Conservation (phyloP, 2,113 vertebrate species). For the Hypomesus transpacificus region DNA sequence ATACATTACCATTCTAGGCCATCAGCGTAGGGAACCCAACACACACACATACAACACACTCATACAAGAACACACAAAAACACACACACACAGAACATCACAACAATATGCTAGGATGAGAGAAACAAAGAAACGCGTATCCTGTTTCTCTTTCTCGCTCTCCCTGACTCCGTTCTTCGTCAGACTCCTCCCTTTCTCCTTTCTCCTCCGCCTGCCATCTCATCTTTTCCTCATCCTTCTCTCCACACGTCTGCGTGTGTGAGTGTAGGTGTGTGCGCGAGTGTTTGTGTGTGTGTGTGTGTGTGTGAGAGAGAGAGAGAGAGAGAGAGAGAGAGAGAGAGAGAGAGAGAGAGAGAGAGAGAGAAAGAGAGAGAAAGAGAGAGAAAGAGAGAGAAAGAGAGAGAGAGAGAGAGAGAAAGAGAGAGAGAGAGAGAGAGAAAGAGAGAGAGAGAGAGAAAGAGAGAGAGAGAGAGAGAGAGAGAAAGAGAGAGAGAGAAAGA, state of each 20-base stretch:
- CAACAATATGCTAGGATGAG: not conserved
- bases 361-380: too few relatives aligned
- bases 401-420: too few relatives aligned
- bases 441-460: not conserved
- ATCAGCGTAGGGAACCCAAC: slow-evolving; percentile 51
- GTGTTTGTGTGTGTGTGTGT: not conserved
- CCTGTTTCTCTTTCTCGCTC: not conserved
- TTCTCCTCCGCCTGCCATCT: not conserved
- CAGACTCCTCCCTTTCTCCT: not conserved
- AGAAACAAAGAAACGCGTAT: not conserved
- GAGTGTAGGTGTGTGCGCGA: not conserved
- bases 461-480: not conserved
- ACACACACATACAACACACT: slow-evolving; percentile 7
- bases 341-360: too few relatives aligned
- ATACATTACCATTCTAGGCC: slow-evolving; percentile 72
- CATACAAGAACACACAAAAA: slow-evolving; percentile 7
- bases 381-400: too few relatives aligned
- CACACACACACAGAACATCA: not conserved
- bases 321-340: too few relatives aligned
- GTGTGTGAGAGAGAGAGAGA: not conserved
- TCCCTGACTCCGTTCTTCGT: not conserved
- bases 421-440: too few relatives aligned
- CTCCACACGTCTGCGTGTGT: not conserved
- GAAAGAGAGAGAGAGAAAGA: too few relatives aligned
- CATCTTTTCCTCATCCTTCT: not conserved